These are phyloP conservation scores for Papilio helenus DNA, from an alignment of 1,140 invertebrate species.

Conservation along the genomic window DNA sequence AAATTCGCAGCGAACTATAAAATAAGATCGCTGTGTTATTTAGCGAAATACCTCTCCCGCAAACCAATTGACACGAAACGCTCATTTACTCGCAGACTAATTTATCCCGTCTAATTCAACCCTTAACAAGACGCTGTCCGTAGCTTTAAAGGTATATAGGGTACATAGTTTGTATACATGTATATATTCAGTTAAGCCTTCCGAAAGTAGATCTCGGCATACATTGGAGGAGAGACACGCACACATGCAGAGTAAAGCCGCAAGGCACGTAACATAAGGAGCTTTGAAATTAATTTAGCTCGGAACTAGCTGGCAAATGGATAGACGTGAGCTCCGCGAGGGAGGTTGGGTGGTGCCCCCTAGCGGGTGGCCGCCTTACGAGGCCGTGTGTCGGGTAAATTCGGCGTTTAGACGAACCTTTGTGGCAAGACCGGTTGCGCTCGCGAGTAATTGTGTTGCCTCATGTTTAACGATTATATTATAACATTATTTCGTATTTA, in stretches of 20 bases:
- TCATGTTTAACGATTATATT: slow-evolving; percentile 47
- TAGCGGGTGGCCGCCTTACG: slow-evolving; percentile 47
- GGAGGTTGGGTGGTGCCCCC: slow-evolving; percentile 52
- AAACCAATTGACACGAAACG: slow-evolving; percentile 56
- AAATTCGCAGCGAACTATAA: slow-evolving; percentile 14
- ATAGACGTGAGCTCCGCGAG: slow-evolving; percentile 78
- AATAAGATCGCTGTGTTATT: slow-evolving; percentile 36
- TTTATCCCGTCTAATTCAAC: slow-evolving; percentile 77
- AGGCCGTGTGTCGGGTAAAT: slow-evolving; percentile 70
- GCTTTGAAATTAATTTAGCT: slow-evolving; percentile 83
- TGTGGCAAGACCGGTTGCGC: slow-evolving; percentile 70
- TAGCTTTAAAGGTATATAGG: slow-evolving; percentile 58
- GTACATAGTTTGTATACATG: slow-evolving; percentile 48
- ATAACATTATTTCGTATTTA: slow-evolving; percentile 16
- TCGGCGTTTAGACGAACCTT: slow-evolving; percentile 80
- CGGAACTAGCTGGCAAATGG: slow-evolving; percentile 83
- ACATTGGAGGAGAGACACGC: slow-evolving; percentile 53
- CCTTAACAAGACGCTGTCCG: slow-evolving; percentile 75
- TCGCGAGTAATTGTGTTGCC: slow-evolving; percentile 71
- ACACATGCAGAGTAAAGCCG: slow-evolving; percentile 76
- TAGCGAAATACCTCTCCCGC: slow-evolving; percentile 45
- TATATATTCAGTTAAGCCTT: slow-evolving; percentile 77
- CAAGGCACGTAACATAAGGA: slow-evolving; percentile 83
- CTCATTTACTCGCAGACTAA: slow-evolving; percentile 68
- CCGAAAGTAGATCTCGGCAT: slow-evolving; percentile 65